Base-by-base conservation (phyloP, 2,113 vertebrate species). In the Halcyon malimbica region DNA sequence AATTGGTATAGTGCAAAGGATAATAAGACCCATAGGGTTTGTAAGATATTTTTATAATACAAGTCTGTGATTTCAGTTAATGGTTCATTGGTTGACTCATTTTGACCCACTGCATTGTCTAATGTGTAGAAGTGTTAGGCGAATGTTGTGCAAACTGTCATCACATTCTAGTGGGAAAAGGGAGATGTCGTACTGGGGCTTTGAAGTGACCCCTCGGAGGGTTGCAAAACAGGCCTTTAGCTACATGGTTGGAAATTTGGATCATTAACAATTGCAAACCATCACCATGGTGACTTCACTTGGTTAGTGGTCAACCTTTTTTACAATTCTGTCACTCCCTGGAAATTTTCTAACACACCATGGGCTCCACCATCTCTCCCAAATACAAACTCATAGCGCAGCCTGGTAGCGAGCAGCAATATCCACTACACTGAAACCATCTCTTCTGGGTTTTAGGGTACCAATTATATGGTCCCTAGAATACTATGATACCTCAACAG, bases 101-200 rank as follows among this genome's bases (percentile, higher is more conserved):
- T 79, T 77, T 60, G 21, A 51, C 31, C 39, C 16, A 10, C 6
- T 26, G 17, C 6, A 1, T 44, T 51, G 44, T 81, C 26, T 46
- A 9, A 35, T 23, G 31, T 1, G 5, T 44, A 14, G 33, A 82
- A 82, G 31, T 0, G 0, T 54, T 51, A 60, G 62, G 68, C n/a
- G 13, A 5, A 16, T 5, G 50, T 83, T 4, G 0, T 48, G 44
- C 62, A 79, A 67, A 31, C 21, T 50, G 50, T 31, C 31, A 13
- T 35, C 20, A 8, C 5, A 1, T 54, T 67, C 37, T 41, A 0
- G 0, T 51, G 33, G 63, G 53, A 59, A 46, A 68, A 60, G 70
- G 39, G 35, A 90, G 28, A 21, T 64, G 67, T 50, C 5, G 3
- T 39, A 21, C 41, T 3, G 2, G 33, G 44, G 6, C 56, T 85